These are phyloP conservation scores for Smithornis capensis DNA, from an alignment of 2,113 vertebrate species.

Conservation along the genomic window DNA sequence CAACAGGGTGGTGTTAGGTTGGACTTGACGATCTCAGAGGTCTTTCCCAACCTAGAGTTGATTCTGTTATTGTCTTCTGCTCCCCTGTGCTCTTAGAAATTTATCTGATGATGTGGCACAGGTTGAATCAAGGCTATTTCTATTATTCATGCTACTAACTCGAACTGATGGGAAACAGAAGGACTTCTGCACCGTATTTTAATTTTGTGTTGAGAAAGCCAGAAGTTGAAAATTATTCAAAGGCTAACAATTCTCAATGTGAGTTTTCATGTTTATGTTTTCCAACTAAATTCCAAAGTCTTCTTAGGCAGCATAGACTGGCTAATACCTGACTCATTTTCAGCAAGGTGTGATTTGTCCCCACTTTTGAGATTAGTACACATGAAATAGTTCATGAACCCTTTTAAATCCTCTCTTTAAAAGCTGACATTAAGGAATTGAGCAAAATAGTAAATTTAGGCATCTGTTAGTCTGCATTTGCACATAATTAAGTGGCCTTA, in stretches of 20 bases:
- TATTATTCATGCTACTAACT: neutral
- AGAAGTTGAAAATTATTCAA: neutral
- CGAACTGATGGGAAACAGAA: neutral
- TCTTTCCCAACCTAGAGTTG: too few species aligned
- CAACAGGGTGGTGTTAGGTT: too few species aligned
- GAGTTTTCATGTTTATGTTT: neutral
- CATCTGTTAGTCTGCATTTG: neutral
- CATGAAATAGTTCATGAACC: neutral
- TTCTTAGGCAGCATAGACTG: neutral
- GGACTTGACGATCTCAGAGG: too few species aligned
- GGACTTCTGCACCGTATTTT: neutral
- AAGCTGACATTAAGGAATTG: neutral
- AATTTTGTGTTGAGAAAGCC: neutral
- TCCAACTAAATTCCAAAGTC: neutral
- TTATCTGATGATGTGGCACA: neutral
- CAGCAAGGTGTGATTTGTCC: neutral
- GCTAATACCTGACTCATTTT: neutral
- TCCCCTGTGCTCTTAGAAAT: neutral
- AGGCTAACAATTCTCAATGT: neutral
- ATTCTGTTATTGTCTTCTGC: neutral
- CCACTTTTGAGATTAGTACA: neutral
- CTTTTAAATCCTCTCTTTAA: neutral
- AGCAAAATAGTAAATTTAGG: neutral
- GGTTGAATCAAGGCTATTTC: neutral
- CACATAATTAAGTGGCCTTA: neutral